These are phyloP conservation scores for Orchesella cincta DNA, from an alignment of 1,140 invertebrate species.

Conservation along the genomic window DNA sequence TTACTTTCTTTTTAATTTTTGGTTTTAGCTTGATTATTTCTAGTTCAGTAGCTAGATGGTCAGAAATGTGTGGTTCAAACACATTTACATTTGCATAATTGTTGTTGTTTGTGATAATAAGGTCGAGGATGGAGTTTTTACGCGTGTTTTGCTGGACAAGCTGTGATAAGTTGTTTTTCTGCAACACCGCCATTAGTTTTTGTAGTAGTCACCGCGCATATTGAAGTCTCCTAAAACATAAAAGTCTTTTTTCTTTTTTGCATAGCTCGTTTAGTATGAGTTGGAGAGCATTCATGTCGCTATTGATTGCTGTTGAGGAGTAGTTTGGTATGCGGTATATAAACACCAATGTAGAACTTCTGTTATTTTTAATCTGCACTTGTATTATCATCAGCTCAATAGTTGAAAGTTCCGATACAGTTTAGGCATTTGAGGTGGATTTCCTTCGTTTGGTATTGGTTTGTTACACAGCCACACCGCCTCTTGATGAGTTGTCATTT, in stretches of 20 bases:
- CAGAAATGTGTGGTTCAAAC: background rate
- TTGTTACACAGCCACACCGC: background rate
- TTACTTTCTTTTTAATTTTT: background rate
- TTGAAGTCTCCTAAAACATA: background rate
- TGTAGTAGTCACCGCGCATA: background rate
- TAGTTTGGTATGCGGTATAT: background rate
- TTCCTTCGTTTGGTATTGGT: background rate
- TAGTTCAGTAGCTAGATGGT: background rate
- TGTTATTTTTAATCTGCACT: background rate
- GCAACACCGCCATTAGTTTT: background rate
- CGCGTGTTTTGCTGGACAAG: background rate
- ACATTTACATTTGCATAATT: background rate
- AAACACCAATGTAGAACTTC: background rate
- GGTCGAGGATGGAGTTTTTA: background rate
- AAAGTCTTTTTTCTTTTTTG: background rate
- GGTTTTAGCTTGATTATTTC: background rate
- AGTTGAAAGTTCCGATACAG: background rate
- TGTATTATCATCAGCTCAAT: background rate
- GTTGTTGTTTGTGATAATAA: background rate
- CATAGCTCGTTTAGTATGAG: background rate
- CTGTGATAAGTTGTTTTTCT: background rate
- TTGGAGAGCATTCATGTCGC: background rate
- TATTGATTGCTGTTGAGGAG: background rate
- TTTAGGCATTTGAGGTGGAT: background rate
- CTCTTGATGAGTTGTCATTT: background rate